Conservation (phyloP, 1,140 invertebrate genomes). For the Trigoniulus corallinus region DNA sequence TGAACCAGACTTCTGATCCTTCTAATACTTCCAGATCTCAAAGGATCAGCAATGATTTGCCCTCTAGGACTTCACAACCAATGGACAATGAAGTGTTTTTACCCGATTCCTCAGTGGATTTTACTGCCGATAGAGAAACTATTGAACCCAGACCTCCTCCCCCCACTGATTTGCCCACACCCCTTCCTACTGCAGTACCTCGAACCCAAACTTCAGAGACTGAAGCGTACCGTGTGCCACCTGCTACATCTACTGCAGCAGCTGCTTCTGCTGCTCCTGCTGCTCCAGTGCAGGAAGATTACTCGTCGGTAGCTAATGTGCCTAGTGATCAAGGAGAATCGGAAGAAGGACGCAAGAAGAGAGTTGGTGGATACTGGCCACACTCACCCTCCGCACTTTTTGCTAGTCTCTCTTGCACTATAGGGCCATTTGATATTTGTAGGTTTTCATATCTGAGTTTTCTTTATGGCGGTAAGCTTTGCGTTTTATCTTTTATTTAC, state of each 20-base stretch:
- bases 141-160: too few relatives aligned
- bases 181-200: too few relatives aligned
- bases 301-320: too few relatives aligned
- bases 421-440: conserved; percentile 74
- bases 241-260: background rate
- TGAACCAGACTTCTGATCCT: too few relatives aligned
- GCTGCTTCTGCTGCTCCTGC: background rate
- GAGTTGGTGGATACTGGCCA: conserved; percentile 43
- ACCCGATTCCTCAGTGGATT: too few relatives aligned
- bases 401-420: conserved; percentile 61
- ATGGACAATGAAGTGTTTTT: too few relatives aligned
- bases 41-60: too few relatives aligned
- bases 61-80: too few relatives aligned
- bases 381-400: conserved; percentile 59
- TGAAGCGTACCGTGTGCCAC: background rate
- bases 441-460: conserved; percentile 71
- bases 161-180: too few relatives aligned
- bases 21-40: too few relatives aligned
- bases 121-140: too few relatives aligned
- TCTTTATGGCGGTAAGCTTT: conserved; percentile 56
- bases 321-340: conserved; percentile 7
- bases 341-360: conserved; percentile 5
- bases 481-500: background rate
- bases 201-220: background rate
- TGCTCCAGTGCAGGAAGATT: background rate